These are phyloP conservation scores for Graptemys geographica DNA, from an alignment of 2,797 vertebrate genomes.

Conservation along the genomic window DNA sequence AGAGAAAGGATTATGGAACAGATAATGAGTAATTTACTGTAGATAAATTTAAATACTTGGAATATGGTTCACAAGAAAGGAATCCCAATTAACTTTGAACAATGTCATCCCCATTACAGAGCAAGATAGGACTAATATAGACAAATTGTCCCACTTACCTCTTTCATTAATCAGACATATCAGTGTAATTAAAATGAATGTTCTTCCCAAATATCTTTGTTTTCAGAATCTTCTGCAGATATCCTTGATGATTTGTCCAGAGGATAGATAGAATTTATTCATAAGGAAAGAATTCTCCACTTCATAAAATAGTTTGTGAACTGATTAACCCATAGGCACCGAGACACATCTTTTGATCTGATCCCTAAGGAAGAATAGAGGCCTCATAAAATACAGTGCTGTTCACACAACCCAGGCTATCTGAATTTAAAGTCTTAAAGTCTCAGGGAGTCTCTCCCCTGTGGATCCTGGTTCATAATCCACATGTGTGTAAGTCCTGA, in stretches of 20 bases:
- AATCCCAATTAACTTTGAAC: conserved; percentile 35
- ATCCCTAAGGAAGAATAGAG: not conserved
- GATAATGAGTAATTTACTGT: not conserved
- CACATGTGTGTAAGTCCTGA: not conserved
- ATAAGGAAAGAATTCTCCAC: conserved; percentile 6
- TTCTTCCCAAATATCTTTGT: conserved; percentile 41
- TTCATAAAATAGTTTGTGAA: not conserved
- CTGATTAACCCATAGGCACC: not conserved
- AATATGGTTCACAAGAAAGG: conserved; percentile 27
- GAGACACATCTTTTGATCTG: not conserved
- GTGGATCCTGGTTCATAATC: not conserved
- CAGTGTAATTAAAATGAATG: conserved; percentile 51
- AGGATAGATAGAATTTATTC: conserved; percentile 24
- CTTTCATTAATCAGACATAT: conserved; percentile 59
- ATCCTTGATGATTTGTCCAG: conserved; percentile 44
- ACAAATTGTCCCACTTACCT: conserved; percentile 58
- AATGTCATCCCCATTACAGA: conserved; percentile 47
- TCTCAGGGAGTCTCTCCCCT: not conserved
- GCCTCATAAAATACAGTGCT: not conserved
- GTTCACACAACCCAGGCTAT: not conserved
- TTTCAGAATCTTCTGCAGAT: conserved; percentile 57
- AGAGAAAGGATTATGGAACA: not conserved
- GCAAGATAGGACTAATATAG: conserved; percentile 40
- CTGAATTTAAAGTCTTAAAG: not conserved
- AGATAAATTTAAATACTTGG: not conserved